Conservation (phyloP, 2,113 vertebrate species). For the Chamaetylas fuelleborni region DNA sequence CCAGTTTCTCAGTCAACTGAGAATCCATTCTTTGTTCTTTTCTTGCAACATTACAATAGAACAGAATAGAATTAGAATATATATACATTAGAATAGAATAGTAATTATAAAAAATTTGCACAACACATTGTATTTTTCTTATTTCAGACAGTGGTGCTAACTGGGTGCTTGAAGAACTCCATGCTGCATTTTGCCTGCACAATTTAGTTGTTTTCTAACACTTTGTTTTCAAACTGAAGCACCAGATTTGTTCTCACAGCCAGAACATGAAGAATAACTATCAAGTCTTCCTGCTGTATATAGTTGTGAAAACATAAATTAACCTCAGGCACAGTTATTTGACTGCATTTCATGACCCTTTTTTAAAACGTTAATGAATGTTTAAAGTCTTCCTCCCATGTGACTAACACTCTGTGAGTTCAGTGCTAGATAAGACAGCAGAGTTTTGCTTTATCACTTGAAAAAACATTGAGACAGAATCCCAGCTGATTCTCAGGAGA, state of each 20-base stretch:
- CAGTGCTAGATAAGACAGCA: conserved; percentile 26
- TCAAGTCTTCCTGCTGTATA: not conserved
- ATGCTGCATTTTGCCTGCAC: not conserved
- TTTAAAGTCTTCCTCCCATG: conserved; percentile 39
- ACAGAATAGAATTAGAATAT: too few species aligned
- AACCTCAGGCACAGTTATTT: conserved; percentile 28
- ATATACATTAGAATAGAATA: too few species aligned
- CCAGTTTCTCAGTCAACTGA: not conserved
- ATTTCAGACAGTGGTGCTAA: not conserved
- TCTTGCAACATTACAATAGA: not conserved
- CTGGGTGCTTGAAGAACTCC: not conserved
- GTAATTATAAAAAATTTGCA: not conserved
- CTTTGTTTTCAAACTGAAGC: not conserved
- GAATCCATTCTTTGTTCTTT: not conserved
- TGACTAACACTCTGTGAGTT: conserved; percentile 48
- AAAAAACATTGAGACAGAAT: conserved; percentile 66
- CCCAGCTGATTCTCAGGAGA: conserved; percentile 61
- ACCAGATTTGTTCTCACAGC: not conserved
- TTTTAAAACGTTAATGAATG: conserved; percentile 17
- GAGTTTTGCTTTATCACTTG: conserved; percentile 68
- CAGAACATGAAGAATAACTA: not conserved
- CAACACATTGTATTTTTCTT: not conserved
- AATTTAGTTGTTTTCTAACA: not conserved
- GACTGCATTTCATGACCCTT: conserved; percentile 39
- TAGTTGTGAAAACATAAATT: conserved; percentile 48